These are phyloP conservation scores for Carcinoscorpius rotundicauda DNA, from an alignment of 1,140 invertebrate genomes.

Conservation along the genomic window DNA sequence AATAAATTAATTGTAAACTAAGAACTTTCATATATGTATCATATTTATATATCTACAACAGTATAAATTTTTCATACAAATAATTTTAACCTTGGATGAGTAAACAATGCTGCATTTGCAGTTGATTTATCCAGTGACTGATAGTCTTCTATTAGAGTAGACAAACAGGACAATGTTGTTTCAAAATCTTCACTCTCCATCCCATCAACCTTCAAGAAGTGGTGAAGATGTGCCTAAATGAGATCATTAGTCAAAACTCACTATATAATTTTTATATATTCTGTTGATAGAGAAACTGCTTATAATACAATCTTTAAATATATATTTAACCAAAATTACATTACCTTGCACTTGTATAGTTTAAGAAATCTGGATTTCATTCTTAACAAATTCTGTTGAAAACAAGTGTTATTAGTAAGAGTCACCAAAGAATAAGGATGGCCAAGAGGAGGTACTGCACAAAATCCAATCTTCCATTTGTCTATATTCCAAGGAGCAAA, in stretches of 20 bases:
- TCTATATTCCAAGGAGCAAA: constrained; percentile 39
- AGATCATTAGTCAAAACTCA: constrained; percentile 5
- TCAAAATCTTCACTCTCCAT: constrained; percentile 33
- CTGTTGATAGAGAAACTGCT: constrained; percentile 19
- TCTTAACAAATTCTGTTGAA: constrained; percentile 31
- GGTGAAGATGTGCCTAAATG: constrained; percentile 34
- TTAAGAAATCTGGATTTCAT: constrained; percentile 33
- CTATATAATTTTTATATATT: not conserved
- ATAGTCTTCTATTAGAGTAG: constrained; percentile 31
- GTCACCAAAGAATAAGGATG: constrained; percentile 34
- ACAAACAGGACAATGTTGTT: constrained; percentile 30
- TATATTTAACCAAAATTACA: not conserved
- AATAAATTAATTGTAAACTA: no score
- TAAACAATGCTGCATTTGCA: no score
- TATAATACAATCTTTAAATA: not conserved
- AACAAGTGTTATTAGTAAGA: constrained; percentile 36
- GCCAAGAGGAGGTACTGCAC: constrained; percentile 34
- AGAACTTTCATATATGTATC: no score
- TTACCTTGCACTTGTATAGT: constrained; percentile 34
- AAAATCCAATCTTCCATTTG: constrained; percentile 40
- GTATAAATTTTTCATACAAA: no score
- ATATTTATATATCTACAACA: no score
- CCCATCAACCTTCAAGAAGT: constrained; percentile 34
- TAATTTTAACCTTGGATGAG: no score
- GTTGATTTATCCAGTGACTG: not conserved